A percentile compares a stretch with the other conserved stretches of the same genome.
Conservation (phyloP, 2,797 vertebrate species). For the Aplochiton taeniatus region DNA sequence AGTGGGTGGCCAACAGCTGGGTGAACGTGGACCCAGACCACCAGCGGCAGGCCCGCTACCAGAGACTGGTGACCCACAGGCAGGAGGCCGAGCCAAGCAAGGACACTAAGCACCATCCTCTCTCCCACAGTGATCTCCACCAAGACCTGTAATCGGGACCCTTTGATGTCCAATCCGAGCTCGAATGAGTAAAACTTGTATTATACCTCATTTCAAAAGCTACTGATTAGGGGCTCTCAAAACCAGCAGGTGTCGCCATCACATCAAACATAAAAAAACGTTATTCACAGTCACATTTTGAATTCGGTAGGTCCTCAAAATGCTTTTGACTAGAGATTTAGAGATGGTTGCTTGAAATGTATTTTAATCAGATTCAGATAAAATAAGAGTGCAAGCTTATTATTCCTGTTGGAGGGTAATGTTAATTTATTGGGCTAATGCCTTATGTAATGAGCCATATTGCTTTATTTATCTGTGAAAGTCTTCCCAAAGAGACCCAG, state of each 20-base stretch:
- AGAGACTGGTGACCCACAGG: conserved; percentile 76
- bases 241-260: conserved; percentile 11
- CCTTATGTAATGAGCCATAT: conserved; percentile 45
- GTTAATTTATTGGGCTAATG: conserved; percentile 30
- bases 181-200: background rate
- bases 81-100: conserved; percentile 48
- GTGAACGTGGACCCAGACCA: conserved; percentile 93
- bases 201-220: background rate
- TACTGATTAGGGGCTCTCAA: conserved; percentile 5
- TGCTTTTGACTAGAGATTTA: too few species aligned
- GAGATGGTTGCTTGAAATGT: too few species aligned
- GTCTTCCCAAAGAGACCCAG: conserved; percentile 22
- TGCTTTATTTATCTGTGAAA: conserved; percentile 35
- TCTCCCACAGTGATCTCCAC: conserved; percentile 73
- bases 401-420: conserved; percentile 15
- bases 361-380: too few species aligned
- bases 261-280: background rate
- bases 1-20: conserved; percentile 97
- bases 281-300: too few species aligned
- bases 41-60: conserved; percentile 86
- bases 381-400: background rate
- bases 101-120: conserved; percentile 60
- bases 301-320: conserved; percentile 3
- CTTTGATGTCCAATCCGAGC: background rate
- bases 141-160: conserved; percentile 72